Percentiles rank a stretch among this genome's conserved stretches.
Evolutionary conservation across 2,888 invertebrate species (phyloP).

Genomic region (Piscicola geometra): DNA sequence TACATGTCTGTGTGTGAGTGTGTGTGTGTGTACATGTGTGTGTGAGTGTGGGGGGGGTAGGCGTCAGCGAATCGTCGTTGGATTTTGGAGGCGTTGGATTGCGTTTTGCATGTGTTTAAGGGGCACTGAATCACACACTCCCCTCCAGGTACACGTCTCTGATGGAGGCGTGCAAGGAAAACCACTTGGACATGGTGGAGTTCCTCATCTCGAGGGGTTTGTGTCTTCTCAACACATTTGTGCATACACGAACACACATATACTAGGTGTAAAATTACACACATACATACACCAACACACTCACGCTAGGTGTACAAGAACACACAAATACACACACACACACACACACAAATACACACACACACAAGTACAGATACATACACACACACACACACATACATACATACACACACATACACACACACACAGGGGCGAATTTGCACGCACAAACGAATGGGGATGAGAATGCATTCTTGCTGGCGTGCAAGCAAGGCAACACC

Average conservation of each 20-base stretch:
- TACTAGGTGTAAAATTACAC: no score
- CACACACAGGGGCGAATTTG: constrained; percentile 20
- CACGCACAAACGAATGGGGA: constrained; percentile 13
- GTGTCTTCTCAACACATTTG: neutral
- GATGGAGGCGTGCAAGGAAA: constrained; percentile 97
- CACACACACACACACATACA: no score
- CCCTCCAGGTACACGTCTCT: constrained; percentile 71
- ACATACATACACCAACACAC: no score
- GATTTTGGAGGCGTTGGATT: no score
- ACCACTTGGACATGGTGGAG: constrained; percentile 90
- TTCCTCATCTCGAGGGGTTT: constrained; percentile 82
- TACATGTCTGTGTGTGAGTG: neutral
- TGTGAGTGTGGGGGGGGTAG: neutral
- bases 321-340: no score
- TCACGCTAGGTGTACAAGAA: neutral
- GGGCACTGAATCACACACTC: neutral
- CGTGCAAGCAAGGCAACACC: constrained; percentile 25
- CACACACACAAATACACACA: no score
- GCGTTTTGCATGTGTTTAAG: no score
- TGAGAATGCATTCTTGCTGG: constrained; percentile 26
- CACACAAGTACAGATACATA: neutral
- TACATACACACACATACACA: no score
- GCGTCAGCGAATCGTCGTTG: no score
- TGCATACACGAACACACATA: no score
- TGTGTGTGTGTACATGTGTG: neutral